Percentiles rank a stretch among this genome's conserved stretches.
Evolutionary conservation across 1,140 invertebrate genomes (phyloP).

Genomic region (Neotoxoptera formosana): DNA sequence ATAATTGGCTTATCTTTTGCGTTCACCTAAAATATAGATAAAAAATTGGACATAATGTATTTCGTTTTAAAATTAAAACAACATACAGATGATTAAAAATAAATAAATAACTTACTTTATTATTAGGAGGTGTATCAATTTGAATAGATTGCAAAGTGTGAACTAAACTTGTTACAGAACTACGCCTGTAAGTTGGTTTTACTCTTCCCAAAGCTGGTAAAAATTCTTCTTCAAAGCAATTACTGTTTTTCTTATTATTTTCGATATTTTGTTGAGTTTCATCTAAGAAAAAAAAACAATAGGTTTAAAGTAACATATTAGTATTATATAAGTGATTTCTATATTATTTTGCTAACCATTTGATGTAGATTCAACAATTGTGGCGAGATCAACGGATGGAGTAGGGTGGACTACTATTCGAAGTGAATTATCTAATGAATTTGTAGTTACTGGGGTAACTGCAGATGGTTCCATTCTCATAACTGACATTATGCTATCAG

Average conservation of each 20-base stretch:
- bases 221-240: slow-evolving; percentile 51
- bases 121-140: slow-evolving; percentile 40
- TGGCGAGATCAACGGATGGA: slow-evolving; percentile 76
- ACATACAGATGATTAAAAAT: background rate
- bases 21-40: background rate
- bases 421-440: slow-evolving; percentile 67
- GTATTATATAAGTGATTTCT: background rate
- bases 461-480: slow-evolving; percentile 40
- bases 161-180: slow-evolving; percentile 55
- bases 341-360: slow-evolving; percentile 62
- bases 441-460: slow-evolving; percentile 71
- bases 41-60: background rate
- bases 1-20: slow-evolving; percentile 41
- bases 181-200: slow-evolving; percentile 34
- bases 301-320: background rate
- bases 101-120: slow-evolving; percentile 41
- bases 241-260: slow-evolving; percentile 55
- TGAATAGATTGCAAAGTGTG: slow-evolving; percentile 52
- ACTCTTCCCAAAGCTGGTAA: slow-evolving; percentile 54
- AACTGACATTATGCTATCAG: slow-evolving; percentile 84
- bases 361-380: slow-evolving; percentile 82
- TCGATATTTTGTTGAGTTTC: slow-evolving; percentile 55
- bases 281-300: background rate
- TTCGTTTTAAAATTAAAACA: background rate
- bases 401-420: slow-evolving; percentile 74